Evolutionary conservation across 2,888 invertebrate genomes (phyloP).

Genomic region (Syrphus vitripennis): DNA sequence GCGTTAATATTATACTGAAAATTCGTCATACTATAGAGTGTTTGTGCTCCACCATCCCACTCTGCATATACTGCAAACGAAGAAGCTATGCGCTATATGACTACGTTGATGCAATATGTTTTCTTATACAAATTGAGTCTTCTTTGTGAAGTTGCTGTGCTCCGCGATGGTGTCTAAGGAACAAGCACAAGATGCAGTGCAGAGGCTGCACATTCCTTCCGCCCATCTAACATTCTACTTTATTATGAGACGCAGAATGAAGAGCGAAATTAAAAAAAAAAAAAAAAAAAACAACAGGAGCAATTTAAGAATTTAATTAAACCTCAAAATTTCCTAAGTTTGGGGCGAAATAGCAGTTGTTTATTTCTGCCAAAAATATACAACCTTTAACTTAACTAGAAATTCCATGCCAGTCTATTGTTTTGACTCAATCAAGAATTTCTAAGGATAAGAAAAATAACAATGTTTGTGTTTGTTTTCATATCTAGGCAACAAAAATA

Average conservation of each 20-base stretch:
- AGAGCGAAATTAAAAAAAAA: background rate
- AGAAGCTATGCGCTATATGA: background rate
- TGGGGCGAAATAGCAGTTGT: background rate
- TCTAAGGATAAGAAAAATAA: background rate
- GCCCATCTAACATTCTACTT: background rate
- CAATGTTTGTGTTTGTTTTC: background rate
- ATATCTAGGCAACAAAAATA: constrained; percentile 11
- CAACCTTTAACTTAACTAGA: background rate
- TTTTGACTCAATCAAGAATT: background rate
- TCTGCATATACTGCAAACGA: too few relatives aligned
- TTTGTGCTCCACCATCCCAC: background rate
- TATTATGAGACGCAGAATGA: background rate
- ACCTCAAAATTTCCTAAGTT: background rate
- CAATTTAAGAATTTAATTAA: constrained; percentile 62
- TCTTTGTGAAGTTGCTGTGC: constrained; percentile 44
- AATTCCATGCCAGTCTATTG: background rate
- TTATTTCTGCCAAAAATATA: background rate
- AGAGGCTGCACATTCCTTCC: background rate
- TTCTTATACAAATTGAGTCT: constrained; percentile 54
- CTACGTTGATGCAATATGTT: constrained; percentile 33
- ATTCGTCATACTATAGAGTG: background rate
- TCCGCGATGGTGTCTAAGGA: background rate
- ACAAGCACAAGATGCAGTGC: constrained; percentile 9
- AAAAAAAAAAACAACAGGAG: constrained; percentile 15
- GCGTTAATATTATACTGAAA: constrained; percentile 6